phyloP scores from a whole-genome alignment of 2,113 vertebrate species.

The rat (Rattus norvegicus) region DNA sequence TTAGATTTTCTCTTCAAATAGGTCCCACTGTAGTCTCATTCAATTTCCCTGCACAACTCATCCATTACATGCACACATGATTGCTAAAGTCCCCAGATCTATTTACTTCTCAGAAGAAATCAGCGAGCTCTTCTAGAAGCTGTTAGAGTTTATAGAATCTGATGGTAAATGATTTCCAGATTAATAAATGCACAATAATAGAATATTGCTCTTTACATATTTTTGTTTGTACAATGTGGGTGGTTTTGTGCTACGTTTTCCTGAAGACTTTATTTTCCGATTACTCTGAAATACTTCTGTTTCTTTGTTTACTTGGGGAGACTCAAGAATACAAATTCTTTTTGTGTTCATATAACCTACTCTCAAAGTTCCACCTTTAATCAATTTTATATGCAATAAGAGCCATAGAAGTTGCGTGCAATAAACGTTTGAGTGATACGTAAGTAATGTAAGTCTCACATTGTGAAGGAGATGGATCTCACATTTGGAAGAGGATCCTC shows the following conservation, averaged over 20 bases:
- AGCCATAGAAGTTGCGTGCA: neutral
- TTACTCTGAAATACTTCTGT: constrained; percentile 20
- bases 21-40: neutral
- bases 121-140: constrained; percentile 6
- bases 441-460: neutral
- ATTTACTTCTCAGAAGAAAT: constrained; percentile 22
- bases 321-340: neutral
- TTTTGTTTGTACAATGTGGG: constrained; percentile 13
- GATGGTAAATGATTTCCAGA: neutral
- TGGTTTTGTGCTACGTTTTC: constrained; percentile 31
- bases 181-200: neutral
- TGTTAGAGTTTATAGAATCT: neutral
- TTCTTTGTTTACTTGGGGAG: neutral
- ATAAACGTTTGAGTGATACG: neutral
- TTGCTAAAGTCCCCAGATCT: neutral
- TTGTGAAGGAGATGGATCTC: neutral
- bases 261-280: constrained; percentile 39
- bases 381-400: neutral
- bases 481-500: neutral
- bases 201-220: neutral
- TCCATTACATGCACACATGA: neutral
- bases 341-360: neutral
- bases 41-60: constrained; percentile 26
- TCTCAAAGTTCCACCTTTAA: constrained; percentile 29
- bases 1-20: constrained; percentile 49